phyloP scores from a whole-genome alignment of 2,888 invertebrate genomes.

The Cantharis nigra region DNA sequence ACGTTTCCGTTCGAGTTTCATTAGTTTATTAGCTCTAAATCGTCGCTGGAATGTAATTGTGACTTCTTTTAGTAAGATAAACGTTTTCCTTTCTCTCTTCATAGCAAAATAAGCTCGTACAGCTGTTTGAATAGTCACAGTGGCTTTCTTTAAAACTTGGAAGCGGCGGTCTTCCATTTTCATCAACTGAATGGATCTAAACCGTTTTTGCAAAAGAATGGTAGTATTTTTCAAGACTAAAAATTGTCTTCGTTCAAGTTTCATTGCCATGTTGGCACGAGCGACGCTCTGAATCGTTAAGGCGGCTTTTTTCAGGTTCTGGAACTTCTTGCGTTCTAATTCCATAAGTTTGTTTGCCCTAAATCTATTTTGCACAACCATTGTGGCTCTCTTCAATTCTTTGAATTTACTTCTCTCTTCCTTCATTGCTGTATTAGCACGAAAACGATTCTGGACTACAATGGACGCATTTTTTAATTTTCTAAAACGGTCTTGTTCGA shows the following conservation, averaged over 20 bases:
- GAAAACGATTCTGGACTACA: constrained; percentile 46
- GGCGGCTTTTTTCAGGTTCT: constrained; percentile 1
- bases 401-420: constrained; percentile 42
- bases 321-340: constrained; percentile 39
- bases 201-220: constrained; percentile 6
- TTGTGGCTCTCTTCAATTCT: constrained; percentile 46
- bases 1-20: constrained; percentile 22
- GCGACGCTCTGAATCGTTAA: constrained; percentile 5
- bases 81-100: constrained; percentile 51
- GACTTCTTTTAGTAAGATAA: constrained; percentile 50
- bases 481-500: constrained; percentile 41
- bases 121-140: constrained; percentile 44
- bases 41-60: constrained; percentile 55
- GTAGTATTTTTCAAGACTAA: neutral
- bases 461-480: constrained; percentile 41
- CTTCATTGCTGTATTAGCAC: constrained; percentile 22
- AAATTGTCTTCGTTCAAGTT: neutral
- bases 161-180: neutral
- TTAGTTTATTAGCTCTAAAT: constrained; percentile 25
- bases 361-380: constrained; percentile 54
- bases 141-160: constrained; percentile 26
- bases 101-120: constrained; percentile 54
- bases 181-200: neutral
- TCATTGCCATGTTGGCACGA: neutral
- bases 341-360: constrained; percentile 51